A percentile compares a stretch with the other conserved stretches of the same genome.
Conservation (phyloP, 1,140 invertebrate species). For the Diabrotica undecimpunctata region DNA sequence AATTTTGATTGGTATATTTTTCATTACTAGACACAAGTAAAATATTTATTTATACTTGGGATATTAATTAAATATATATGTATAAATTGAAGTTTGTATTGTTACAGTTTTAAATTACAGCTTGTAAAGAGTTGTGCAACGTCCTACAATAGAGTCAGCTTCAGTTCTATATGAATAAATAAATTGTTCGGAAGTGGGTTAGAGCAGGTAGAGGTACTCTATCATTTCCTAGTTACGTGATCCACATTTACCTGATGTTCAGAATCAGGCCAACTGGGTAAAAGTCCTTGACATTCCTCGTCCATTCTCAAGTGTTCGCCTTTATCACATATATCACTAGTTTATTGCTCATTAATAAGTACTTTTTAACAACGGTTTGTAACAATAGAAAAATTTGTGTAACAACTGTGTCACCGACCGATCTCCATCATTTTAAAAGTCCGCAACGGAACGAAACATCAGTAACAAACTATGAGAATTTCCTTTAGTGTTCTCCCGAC, state of each 20-base stretch:
- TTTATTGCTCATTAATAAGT: conserved; percentile 1
- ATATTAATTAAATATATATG: too few species aligned
- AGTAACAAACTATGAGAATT: not conserved
- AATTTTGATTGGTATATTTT: too few species aligned
- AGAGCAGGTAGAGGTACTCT: not conserved
- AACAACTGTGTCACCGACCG: not conserved
- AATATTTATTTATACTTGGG: too few species aligned
- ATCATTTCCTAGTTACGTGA: not conserved
- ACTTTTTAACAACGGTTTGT: not conserved
- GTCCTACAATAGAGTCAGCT: too few species aligned
- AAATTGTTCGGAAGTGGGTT: too few species aligned
- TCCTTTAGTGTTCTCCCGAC: not conserved
- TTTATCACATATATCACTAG: not conserved
- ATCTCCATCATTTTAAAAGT: not conserved
- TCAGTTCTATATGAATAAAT: too few species aligned
- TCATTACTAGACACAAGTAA: too few species aligned
- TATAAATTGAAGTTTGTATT: too few species aligned
- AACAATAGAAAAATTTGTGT: not conserved
- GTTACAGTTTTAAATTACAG: too few species aligned
- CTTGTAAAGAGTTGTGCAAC: too few species aligned
- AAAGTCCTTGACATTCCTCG: conserved; percentile 6
- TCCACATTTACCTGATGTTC: conserved; percentile 11
- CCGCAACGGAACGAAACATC: not conserved
- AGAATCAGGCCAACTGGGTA: conserved; percentile 17
- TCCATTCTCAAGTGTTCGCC: not conserved